phyloP scores from a whole-genome alignment of 2,888 invertebrate genomes.

The Parnassius apollo region DNA sequence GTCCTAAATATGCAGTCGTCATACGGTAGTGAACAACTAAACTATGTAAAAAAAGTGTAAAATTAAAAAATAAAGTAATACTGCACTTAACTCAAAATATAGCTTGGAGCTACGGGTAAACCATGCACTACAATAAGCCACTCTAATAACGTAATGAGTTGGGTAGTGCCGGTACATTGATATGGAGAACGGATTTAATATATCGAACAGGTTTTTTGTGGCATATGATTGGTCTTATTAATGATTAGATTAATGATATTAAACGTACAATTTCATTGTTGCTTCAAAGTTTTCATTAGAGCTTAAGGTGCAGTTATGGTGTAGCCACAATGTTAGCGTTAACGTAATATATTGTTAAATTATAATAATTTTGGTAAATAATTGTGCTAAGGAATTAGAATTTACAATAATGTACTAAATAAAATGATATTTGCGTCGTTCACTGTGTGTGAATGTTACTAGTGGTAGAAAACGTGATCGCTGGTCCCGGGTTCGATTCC shows the following conservation, averaged over 20 bases:
- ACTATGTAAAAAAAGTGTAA: too few relatives aligned
- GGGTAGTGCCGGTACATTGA: slow-evolving; percentile 24
- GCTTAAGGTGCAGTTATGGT: slow-evolving; percentile 36
- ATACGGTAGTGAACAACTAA: too few relatives aligned
- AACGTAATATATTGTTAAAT: too few relatives aligned
- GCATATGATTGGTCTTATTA: slow-evolving; percentile 49
- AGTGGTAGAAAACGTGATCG: too few relatives aligned
- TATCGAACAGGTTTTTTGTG: slow-evolving; percentile 35
- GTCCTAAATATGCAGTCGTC: too few relatives aligned
- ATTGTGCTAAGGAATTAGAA: too few relatives aligned
- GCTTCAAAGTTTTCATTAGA: slow-evolving; percentile 41
- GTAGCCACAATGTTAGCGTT: slow-evolving; percentile 31
- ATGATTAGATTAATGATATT: slow-evolving; percentile 65
- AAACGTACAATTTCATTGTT: slow-evolving; percentile 42
- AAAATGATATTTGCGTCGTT: too few relatives aligned
- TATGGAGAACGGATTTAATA: slow-evolving; percentile 15
- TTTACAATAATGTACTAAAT: too few relatives aligned
- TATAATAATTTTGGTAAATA: too few relatives aligned
- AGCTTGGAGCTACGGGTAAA: slow-evolving; percentile 4
- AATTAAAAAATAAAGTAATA: background rate
- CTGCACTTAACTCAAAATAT: slow-evolving; percentile 14
- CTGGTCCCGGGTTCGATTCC: too few relatives aligned
- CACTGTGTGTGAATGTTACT: too few relatives aligned
- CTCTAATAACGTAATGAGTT: slow-evolving; percentile 14
- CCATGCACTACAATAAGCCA: slow-evolving; percentile 11